Evolutionary conservation across 2,888 invertebrate species (phyloP), one percentile per base, ranked within the genome.

Genomic region (Lepas anatifera): DNA sequence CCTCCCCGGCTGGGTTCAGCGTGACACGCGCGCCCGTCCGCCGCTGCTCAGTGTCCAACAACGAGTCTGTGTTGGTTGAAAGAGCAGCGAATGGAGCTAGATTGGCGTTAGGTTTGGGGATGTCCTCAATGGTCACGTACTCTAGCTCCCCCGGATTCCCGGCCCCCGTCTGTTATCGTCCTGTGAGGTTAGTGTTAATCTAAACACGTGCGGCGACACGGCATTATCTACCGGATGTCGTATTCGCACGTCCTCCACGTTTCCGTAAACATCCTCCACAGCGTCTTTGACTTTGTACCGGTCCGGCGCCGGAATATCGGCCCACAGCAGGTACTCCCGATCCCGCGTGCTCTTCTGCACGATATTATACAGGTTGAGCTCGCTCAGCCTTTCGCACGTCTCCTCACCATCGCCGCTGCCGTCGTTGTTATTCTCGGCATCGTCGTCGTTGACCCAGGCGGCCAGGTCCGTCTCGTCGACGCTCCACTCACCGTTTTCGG

Each of bases 1-100:
- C 90, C 83, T 90, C 90, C 69, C 93, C 94, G 77, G 89, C 89
- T 35, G 92, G 88, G 80, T 92, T 90, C 64, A 93, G 81, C 46
- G 88, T 89, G 52, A 92, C 91, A 77, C 90, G 85, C 32, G 90
- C 89, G 35, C 90, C 90, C 37, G 68, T 39, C 32, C 52, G 52
- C 13, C 29, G 52, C 29, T 3, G 29, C 11, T 27, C 29, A 3
- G 3, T 1, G 13, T 27, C 52, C 25, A 3, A 3, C 29, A 3
- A 3, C 25, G 48, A 6, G 13, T 10, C 29, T 3, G 22, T 3
- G 29, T 6, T 3, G 79, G 89, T 87, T 81, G 92, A 91, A 82
- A 92, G 90, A 76, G 91, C 86, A 75, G 87, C 89, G 79, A 87
- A 87, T 75, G 83, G 84, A 16, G 70, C 73, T 32, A 48, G 29